Evolutionary conservation across 2,888 invertebrate species (phyloP).

Genomic region (Operophtera brumata): DNA sequence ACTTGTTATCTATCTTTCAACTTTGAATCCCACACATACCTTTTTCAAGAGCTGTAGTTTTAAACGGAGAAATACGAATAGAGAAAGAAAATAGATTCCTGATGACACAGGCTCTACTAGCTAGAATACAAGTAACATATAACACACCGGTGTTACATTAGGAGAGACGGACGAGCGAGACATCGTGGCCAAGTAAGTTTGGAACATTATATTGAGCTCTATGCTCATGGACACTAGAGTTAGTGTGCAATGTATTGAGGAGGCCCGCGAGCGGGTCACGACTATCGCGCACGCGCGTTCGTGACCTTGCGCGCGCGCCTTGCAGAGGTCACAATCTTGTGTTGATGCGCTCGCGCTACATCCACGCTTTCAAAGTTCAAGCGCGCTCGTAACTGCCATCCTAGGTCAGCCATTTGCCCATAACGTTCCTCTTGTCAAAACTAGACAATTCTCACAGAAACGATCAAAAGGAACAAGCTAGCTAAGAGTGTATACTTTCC

Average conservation of each 20-base stretch:
- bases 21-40: too few relatives aligned
- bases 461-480: neutral
- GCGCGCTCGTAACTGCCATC: constrained; percentile 30
- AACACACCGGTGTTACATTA: constrained; percentile 48
- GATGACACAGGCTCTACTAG: constrained; percentile 36
- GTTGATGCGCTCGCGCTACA: constrained; percentile 66
- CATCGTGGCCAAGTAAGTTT: constrained; percentile 47
- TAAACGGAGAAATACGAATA: constrained; percentile 29
- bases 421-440: neutral
- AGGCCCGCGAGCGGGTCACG: constrained; percentile 78
- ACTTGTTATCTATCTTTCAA: too few relatives aligned
- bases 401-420: constrained; percentile 17
- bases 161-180: constrained; percentile 48
- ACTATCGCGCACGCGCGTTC: constrained; percentile 78
- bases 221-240: constrained; percentile 55
- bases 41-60: neutral
- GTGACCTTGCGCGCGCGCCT: constrained; percentile 78
- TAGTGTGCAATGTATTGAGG: constrained; percentile 50
- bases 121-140: constrained; percentile 49
- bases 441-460: neutral
- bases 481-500: too few relatives aligned
- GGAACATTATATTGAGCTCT: constrained; percentile 64
- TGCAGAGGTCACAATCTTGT: constrained; percentile 73
- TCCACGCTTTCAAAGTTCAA: constrained; percentile 56
- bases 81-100: constrained; percentile 50